phyloP scores from a whole-genome alignment of 2,888 invertebrate species.

The Erebia epiphron region DNA sequence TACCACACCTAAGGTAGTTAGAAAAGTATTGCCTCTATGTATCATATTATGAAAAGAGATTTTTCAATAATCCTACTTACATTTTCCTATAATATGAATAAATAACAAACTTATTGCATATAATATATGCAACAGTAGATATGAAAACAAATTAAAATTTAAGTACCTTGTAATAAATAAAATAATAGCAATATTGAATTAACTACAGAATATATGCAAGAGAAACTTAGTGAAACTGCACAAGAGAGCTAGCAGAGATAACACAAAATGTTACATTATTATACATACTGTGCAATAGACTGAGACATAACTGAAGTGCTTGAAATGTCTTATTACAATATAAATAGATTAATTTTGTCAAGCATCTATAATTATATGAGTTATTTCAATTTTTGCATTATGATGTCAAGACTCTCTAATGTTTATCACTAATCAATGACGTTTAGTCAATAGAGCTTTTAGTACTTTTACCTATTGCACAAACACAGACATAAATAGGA shows the following conservation, averaged over 20 bases:
- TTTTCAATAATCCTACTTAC: constrained; percentile 55
- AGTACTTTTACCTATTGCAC: constrained; percentile 73
- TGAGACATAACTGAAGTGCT: constrained; percentile 73
- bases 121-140: constrained; percentile 53
- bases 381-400: constrained; percentile 61
- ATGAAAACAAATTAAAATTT: constrained; percentile 53
- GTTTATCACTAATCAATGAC: constrained; percentile 40
- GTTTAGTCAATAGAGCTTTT: constrained; percentile 43
- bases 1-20: constrained; percentile 78
- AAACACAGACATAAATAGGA: constrained; percentile 68
- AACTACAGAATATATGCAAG: constrained; percentile 45
- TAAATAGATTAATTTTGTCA: constrained; percentile 72
- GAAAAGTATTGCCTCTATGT: constrained; percentile 81
- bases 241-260: constrained; percentile 69
- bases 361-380: constrained; percentile 73
- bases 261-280: constrained; percentile 53
- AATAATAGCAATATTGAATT: constrained; percentile 41
- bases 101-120: constrained; percentile 58
- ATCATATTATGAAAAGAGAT: constrained; percentile 69
- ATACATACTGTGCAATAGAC: constrained; percentile 67
- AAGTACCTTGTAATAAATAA: constrained; percentile 72
- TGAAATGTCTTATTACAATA: constrained; percentile 70
- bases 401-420: constrained; percentile 63
- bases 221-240: constrained; percentile 56
- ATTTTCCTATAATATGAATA: constrained; percentile 58